Evolutionary conservation across 2,888 invertebrate species (phyloP).

Genomic region (Lasiommata megera): DNA sequence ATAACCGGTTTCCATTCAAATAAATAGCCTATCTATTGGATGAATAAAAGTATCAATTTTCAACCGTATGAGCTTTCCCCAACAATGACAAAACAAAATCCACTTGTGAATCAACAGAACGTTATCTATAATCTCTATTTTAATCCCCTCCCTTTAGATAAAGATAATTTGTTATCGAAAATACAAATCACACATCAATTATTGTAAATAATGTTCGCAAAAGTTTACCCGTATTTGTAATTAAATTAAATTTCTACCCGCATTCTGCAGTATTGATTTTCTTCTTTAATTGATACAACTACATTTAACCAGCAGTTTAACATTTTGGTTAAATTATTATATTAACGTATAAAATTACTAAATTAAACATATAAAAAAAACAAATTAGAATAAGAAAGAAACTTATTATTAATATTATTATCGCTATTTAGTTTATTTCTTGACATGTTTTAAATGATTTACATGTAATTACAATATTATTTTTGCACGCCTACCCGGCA

Average conservation of each 20-base stretch:
- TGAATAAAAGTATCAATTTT: slow-evolving; percentile 2
- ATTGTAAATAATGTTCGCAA: slow-evolving; percentile 35
- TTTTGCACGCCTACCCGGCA: too few relatives aligned
- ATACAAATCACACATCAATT: slow-evolving; percentile 42
- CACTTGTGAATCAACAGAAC: slow-evolving; percentile 11
- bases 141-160: slow-evolving; percentile 22
- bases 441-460: too few relatives aligned
- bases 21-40: too few relatives aligned
- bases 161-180: slow-evolving; percentile 49
- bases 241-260: slow-evolving; percentile 34
- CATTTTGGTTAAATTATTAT: background rate
- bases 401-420: too few relatives aligned
- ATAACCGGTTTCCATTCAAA: too few relatives aligned
- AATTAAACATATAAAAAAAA: too few relatives aligned
- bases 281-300: background rate
- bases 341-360: too few relatives aligned
- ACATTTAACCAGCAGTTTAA: too few relatives aligned
- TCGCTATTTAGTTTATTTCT: too few relatives aligned
- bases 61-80: background rate
- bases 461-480: too few relatives aligned
- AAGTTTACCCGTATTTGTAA: slow-evolving; percentile 35
- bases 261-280: slow-evolving; percentile 9
- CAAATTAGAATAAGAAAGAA: too few relatives aligned
- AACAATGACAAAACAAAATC: slow-evolving; percentile 14
- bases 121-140: slow-evolving; percentile 29